These are phyloP conservation scores for Corvus cornix DNA, from an alignment of 2,113 vertebrate genomes.

Conservation along the genomic window DNA sequence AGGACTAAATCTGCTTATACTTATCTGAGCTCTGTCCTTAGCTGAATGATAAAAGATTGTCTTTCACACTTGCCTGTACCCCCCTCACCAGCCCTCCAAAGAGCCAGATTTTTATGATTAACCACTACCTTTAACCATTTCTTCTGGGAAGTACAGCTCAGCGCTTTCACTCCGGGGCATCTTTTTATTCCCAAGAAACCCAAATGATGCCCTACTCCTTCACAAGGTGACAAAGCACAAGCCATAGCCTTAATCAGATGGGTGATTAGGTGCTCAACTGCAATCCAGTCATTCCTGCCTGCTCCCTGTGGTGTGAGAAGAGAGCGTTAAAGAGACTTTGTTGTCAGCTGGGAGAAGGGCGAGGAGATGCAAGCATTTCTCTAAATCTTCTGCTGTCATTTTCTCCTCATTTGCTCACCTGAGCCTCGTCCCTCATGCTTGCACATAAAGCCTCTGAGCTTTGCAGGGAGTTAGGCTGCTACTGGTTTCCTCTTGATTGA, in stretches of 20 bases:
- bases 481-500: not conserved
- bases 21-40: not conserved
- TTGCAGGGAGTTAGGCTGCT: not conserved
- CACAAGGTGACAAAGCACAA: not conserved
- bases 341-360: not conserved
- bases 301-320: accelerated
- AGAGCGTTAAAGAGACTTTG: not conserved
- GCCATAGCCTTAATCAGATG: not conserved
- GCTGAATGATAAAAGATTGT: not conserved
- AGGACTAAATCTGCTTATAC: not conserved
- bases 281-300: not conserved
- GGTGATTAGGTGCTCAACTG: not conserved
- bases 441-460: not conserved
- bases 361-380: not conserved
- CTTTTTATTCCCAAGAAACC: not conserved
- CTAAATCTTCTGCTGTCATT: not conserved
- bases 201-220: not conserved
- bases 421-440: not conserved
- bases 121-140: not conserved
- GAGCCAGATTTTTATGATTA: not conserved
- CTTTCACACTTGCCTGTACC: not conserved
- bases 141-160: not conserved
- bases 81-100: not conserved
- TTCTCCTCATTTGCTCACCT: not conserved
- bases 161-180: not conserved